phyloP scores from a whole-genome alignment of 53 echinoderm and acorn worm species.

The Patiria pectinifera region DNA sequence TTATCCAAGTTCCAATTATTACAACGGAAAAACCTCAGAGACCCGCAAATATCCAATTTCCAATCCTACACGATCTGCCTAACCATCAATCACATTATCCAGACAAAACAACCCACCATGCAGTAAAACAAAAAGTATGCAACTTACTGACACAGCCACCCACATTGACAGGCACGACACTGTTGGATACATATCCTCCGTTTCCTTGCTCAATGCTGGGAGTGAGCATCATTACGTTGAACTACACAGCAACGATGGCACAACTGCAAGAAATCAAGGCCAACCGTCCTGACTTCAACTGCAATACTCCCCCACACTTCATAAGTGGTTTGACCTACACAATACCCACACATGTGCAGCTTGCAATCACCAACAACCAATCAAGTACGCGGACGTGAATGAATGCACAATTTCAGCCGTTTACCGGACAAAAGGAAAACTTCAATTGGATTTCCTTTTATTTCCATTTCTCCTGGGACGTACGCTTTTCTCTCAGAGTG shows the following conservation, averaged over 20 bases:
- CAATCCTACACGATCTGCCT: too few species aligned
- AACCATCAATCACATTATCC: too few species aligned
- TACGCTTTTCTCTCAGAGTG: neutral
- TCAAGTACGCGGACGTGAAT: conserved; percentile 31
- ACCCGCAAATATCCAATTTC: too few species aligned
- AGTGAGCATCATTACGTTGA: neutral
- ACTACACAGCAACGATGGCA: neutral
- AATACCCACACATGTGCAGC: neutral
- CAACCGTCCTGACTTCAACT: neutral
- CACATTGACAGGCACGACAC: neutral
- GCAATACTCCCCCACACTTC: neutral
- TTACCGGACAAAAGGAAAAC: conserved; percentile 5
- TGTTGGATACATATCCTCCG: neutral
- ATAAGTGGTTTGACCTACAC: neutral
- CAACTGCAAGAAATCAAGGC: neutral
- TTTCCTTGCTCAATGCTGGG: too few species aligned
- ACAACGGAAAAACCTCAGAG: too few species aligned
- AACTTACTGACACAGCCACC: conserved; percentile 25
- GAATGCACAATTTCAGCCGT: conserved; percentile 10
- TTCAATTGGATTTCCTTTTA: conserved; percentile 36
- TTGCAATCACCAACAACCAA: conserved; percentile 29
- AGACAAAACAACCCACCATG: neutral
- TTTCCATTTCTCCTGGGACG: neutral
- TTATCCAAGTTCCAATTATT: too few species aligned
- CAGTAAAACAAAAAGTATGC: neutral